phyloP scores from a whole-genome alignment of 1,140 invertebrate species.

The Eulimnadia texana region DNA sequence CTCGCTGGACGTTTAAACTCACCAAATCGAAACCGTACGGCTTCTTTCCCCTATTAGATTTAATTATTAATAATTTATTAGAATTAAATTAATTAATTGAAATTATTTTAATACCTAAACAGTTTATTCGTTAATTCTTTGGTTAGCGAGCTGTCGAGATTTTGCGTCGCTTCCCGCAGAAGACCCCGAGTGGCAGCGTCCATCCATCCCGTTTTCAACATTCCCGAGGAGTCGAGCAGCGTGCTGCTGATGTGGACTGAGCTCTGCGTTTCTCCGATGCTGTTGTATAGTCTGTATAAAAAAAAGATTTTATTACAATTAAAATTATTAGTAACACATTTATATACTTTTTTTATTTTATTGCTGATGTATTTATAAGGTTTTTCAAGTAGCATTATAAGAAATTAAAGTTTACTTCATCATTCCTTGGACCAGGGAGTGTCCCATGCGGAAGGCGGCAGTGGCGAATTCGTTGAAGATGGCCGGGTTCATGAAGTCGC shows the following conservation, averaged over 20 bases:
- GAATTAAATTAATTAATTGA: neutral
- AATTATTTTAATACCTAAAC: neutral
- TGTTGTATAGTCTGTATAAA: conserved; percentile 3
- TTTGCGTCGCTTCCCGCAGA: neutral
- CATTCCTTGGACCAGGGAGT: conserved; percentile 61
- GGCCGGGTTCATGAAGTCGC: conserved; percentile 55
- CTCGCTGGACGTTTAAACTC: conserved; percentile 21
- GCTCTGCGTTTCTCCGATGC: neutral
- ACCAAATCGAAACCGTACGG: neutral
- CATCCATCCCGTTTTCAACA: neutral
- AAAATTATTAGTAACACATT: neutral
- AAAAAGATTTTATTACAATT: neutral
- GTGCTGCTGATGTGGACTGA: neutral
- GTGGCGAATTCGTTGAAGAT: conserved; percentile 71
- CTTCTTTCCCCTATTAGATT: neutral
- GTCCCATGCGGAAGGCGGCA: conserved; percentile 69
- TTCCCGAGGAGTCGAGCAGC: neutral
- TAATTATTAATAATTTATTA: neutral
- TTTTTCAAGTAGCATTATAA: no score
- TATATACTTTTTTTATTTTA: neutral
- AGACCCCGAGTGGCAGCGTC: conserved; percentile 2
- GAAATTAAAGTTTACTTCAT: conserved; percentile 49
- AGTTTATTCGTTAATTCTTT: neutral
- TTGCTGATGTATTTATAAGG: no score
- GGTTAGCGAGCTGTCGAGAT: neutral